A percentile compares a stretch with the other conserved stretches of the same genome.
Conservation (phyloP, 1,140 invertebrate genomes). For the Melitaea cinxia region DNA sequence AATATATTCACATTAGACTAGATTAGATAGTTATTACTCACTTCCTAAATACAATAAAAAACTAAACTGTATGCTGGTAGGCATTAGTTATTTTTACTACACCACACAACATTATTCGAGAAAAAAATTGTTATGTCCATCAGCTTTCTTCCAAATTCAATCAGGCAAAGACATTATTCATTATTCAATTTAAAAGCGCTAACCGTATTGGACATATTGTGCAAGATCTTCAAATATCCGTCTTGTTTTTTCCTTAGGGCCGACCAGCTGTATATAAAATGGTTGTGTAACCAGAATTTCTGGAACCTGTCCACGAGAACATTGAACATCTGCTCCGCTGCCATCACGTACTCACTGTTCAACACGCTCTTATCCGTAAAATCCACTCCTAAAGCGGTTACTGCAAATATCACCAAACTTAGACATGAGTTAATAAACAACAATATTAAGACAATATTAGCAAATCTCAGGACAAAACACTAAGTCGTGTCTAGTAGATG, state of each 20-base stretch:
- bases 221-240: constrained; percentile 52
- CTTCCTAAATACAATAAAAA: no score
- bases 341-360: constrained; percentile 57
- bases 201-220: constrained; percentile 63
- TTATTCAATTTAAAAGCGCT: background rate
- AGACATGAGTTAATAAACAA: no score
- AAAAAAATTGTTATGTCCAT: no score
- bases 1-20: background rate
- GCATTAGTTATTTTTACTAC: no score
- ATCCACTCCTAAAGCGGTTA: constrained; percentile 64
- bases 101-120: no score
- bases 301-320: constrained; percentile 62
- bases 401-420: constrained; percentile 40
- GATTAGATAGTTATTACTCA: no score
- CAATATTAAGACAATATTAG: no score
- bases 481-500: no score
- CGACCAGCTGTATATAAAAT: constrained; percentile 50
- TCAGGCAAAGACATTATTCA: no score
- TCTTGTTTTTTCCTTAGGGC: constrained; percentile 58
- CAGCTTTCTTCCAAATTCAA: no score
- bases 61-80: no score
- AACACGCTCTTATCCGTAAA: constrained; percentile 58
- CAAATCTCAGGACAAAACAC: no score
- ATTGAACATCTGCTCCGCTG: constrained; percentile 58
- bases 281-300: constrained; percentile 61